Conservation (phyloP, 1,140 invertebrate species). For the Drosophila baimaii region DNA sequence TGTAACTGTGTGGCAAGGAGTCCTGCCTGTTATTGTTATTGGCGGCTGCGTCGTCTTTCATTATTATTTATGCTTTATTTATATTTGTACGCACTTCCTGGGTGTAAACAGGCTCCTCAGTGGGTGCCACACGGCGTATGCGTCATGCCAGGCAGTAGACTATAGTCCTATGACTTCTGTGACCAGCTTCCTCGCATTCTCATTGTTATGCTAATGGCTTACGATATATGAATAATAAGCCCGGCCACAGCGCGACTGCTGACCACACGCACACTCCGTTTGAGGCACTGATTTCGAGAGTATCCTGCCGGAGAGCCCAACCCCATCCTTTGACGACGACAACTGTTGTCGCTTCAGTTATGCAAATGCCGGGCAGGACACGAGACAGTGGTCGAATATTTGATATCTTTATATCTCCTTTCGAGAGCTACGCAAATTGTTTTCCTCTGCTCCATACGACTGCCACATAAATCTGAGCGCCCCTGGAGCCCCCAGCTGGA, state of each 20-base stretch:
- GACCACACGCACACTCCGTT: slow-evolving; percentile 26
- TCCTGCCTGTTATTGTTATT: slow-evolving; percentile 34
- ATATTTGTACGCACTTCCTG: slow-evolving; percentile 80
- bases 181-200: slow-evolving; percentile 47
- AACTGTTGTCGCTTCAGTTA: slow-evolving; percentile 57
- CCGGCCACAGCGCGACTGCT: slow-evolving; percentile 25
- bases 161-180: slow-evolving; percentile 60
- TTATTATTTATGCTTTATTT: slow-evolving; percentile 83
- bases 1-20: slow-evolving; percentile 51
- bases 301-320: slow-evolving; percentile 6
- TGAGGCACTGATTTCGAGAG: slow-evolving; percentile 19
- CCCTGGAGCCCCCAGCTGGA: slow-evolving; percentile 1
- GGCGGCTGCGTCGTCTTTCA: slow-evolving; percentile 67
- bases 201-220: slow-evolving; percentile 81
- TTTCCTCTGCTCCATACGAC: slow-evolving; percentile 32
- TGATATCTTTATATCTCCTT: slow-evolving; percentile 45
- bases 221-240: slow-evolving; percentile 83
- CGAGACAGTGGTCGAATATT: slow-evolving; percentile 41
- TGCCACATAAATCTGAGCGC: slow-evolving; percentile 29
- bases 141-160: slow-evolving; percentile 55
- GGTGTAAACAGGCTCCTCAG: slow-evolving; percentile 44
- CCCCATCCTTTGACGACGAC: slow-evolving; percentile 32
- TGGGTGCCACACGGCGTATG: slow-evolving; percentile 66
- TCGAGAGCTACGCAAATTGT: slow-evolving; percentile 42
- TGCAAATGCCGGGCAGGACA: slow-evolving; percentile 51